A percentile compares a stretch with the other conserved stretches of the same genome.
Conservation (phyloP, 2,888 invertebrate species). For the Euzophera pinguis region DNA sequence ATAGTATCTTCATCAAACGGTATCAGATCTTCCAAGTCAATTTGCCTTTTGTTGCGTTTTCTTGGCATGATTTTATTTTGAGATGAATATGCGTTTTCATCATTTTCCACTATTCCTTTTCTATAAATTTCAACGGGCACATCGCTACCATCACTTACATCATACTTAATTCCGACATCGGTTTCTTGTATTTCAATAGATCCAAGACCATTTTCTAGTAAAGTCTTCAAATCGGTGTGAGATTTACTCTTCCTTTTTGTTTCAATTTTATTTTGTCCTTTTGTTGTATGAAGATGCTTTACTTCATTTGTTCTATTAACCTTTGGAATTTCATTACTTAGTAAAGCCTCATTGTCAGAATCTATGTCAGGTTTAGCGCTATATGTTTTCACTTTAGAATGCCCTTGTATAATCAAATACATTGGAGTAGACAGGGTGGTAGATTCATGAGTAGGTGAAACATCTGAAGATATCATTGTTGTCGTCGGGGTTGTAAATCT, state of each 20-base stretch:
- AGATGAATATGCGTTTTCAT: conserved; percentile 52
- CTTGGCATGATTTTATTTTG: conserved; percentile 28
- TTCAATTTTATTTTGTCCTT: conserved; percentile 57
- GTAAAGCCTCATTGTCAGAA: conserved; percentile 51
- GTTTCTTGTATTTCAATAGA: conserved; percentile 79
- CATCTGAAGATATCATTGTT: conserved; percentile 71
- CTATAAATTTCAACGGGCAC: conserved; percentile 78
- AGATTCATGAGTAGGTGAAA: conserved; percentile 36
- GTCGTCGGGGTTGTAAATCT: conserved; percentile 73
- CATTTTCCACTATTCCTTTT: conserved; percentile 81
- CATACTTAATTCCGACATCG: conserved; percentile 78
- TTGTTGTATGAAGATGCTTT: conserved; percentile 77
- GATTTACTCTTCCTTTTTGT: conserved; percentile 48
- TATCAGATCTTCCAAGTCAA: conserved; percentile 62
- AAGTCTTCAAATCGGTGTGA: conserved; percentile 52
- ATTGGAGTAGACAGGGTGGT: conserved; percentile 79
- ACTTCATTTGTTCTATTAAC: conserved; percentile 74
- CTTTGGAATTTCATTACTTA: conserved; percentile 74
- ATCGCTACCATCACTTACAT: conserved; percentile 76
- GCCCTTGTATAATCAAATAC: conserved; percentile 91
- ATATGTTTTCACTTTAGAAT: conserved; percentile 92
- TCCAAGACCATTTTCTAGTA: conserved; percentile 65
- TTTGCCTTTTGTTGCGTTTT: conserved; percentile 54
- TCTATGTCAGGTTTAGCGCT: conserved; percentile 78
- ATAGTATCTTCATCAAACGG: conserved; percentile 66